Evolutionary conservation across 2,113 vertebrate genomes (phyloP).

Genomic region (Lagopus muta): DNA sequence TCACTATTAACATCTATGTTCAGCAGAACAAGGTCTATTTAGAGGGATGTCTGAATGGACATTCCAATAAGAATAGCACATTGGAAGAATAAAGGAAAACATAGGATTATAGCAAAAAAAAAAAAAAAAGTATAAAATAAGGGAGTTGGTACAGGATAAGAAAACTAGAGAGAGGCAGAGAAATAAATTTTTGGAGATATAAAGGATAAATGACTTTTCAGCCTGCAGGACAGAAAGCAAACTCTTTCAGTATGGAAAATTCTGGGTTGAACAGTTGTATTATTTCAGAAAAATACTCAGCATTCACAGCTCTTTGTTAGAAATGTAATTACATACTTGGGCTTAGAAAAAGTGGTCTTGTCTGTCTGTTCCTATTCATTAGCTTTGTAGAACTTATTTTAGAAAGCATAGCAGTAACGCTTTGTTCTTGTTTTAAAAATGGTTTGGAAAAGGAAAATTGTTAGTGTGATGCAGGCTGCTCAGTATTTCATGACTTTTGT

Average conservation of each 20-base stretch:
- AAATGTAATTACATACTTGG: neutral
- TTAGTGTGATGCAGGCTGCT: neutral
- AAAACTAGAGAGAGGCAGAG: neutral
- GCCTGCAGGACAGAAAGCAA: neutral
- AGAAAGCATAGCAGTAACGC: neutral
- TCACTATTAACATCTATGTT: neutral
- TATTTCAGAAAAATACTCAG: neutral
- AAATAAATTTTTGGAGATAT: neutral
- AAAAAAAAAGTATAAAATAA: neutral
- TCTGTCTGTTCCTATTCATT: neutral
- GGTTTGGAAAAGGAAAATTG: neutral
- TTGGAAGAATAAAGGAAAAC: neutral
- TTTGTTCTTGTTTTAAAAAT: slow-evolving; percentile 5
- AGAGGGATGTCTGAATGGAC: neutral
- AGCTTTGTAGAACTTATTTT: neutral
- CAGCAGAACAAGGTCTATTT: neutral
- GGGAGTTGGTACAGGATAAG: neutral
- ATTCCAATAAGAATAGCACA: neutral
- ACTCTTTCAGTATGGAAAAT: neutral
- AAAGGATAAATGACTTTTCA: neutral
- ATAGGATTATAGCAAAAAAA: neutral
- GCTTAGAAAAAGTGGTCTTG: neutral
- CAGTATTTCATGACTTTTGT: neutral
- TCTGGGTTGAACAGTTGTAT: neutral
- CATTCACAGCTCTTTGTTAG: neutral